Percentiles rank a stretch among this genome's conserved stretches.
Conservation (phyloP, 1,140 invertebrate genomes). For the Centruroides sculpturatus region DNA sequence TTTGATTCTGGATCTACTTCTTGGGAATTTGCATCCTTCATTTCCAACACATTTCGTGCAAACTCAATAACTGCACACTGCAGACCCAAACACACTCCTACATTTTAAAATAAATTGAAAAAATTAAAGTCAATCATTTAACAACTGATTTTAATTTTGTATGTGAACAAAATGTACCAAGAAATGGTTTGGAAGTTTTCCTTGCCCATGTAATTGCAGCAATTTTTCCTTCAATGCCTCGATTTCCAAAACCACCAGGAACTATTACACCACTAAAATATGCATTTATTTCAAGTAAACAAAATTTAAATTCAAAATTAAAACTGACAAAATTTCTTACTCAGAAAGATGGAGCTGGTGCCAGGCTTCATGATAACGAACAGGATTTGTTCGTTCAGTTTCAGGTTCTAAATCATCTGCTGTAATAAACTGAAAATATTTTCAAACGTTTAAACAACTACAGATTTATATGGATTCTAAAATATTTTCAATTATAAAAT, state of each 20-base stretch:
- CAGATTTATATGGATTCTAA: no score
- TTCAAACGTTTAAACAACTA: neutral
- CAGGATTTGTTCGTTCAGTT: constrained; percentile 54
- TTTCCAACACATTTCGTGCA: constrained; percentile 63
- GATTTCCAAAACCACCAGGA: constrained; percentile 90
- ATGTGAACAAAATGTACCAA: constrained; percentile 38
- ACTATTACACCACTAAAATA: constrained; percentile 75
- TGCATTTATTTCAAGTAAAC: constrained; percentile 4
- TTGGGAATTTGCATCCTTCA: constrained; percentile 63
- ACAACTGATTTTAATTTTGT: no score
- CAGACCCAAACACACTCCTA: constrained; percentile 84
- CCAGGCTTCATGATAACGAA: constrained; percentile 88
- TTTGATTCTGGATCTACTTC: constrained; percentile 62
- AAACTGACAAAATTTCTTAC: constrained; percentile 32
- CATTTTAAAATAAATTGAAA: neutral
- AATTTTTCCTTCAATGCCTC: constrained; percentile 94
- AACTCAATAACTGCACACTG: constrained; percentile 97
- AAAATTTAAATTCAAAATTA: neutral
- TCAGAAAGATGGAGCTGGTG: constrained; percentile 72
- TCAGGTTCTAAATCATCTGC: constrained; percentile 67
- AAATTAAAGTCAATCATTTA: no score
- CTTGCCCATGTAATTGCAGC: constrained; percentile 85
- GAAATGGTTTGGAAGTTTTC: constrained; percentile 70
- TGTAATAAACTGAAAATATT: constrained; percentile 62
- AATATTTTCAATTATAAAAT: neutral